Evolutionary conservation across 2,113 vertebrate species (phyloP).

Genomic region (Syrmaticus mikado): DNA sequence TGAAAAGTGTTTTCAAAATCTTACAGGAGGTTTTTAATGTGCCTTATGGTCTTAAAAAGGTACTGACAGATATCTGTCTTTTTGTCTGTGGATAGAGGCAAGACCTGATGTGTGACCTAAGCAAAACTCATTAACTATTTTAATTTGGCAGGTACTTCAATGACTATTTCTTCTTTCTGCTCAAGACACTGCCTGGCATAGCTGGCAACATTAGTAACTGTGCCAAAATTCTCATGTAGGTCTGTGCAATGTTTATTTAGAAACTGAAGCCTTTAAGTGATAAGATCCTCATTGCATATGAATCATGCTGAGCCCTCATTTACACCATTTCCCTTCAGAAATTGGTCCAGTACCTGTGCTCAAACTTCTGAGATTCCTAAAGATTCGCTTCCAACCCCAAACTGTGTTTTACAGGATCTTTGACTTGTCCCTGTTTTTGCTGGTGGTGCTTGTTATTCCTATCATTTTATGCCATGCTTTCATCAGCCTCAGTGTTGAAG

Average conservation of each 20-base stretch:
- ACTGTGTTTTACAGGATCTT: not conserved
- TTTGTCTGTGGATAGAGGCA: not conserved
- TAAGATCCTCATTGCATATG: not conserved
- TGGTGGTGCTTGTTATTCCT: not conserved
- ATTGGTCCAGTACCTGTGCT: not conserved
- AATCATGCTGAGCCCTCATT: not conserved
- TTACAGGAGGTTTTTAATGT: not conserved
- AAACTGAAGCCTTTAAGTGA: not conserved
- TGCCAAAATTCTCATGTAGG: not conserved
- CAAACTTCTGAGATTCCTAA: not conserved
- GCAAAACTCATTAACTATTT: not conserved
- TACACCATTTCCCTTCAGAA: not conserved
- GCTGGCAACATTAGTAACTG: not conserved
- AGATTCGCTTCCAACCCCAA: not conserved
- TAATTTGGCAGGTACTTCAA: not conserved
- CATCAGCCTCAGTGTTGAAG: not conserved
- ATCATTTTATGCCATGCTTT: fast-evolving
- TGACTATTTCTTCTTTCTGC: not conserved
- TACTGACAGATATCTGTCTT: not conserved
- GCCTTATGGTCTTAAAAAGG: not conserved
- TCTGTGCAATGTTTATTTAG: slow-evolving; percentile 5
- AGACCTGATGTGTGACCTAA: not conserved
- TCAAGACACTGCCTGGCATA: slow-evolving; percentile 5
- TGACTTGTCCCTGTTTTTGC: not conserved
- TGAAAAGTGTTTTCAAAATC: not conserved